Evolutionary conservation across 2,888 invertebrate species (phyloP).

Genomic region (Stenotaenia linearis): DNA sequence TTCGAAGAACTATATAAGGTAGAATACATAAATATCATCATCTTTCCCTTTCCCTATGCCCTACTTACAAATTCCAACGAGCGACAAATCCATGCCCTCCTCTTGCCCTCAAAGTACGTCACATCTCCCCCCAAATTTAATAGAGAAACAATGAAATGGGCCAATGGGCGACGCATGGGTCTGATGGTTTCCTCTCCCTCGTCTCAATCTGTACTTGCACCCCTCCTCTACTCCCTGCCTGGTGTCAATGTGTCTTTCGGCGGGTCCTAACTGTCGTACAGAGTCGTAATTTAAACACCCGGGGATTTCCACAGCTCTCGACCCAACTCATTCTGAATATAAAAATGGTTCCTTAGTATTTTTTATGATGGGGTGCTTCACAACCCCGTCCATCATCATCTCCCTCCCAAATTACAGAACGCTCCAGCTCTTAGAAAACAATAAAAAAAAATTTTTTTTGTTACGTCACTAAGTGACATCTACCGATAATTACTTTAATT

Average conservation of each 20-base stretch:
- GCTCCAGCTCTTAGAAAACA: not conserved
- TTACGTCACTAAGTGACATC: conserved; percentile 9
- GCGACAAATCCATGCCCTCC: conserved; percentile 16
- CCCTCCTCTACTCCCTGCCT: conserved; percentile 6
- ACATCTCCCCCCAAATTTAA: conserved; percentile 19
- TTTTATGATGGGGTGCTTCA: not conserved
- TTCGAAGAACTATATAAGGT: conserved; percentile 13
- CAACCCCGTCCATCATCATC: not conserved
- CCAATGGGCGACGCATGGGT: conserved; percentile 21
- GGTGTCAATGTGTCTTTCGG: conserved; percentile 23
- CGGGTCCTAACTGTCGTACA: conserved; percentile 16
- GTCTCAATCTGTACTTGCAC: conserved; percentile 19
- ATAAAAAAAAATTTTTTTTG: not conserved
- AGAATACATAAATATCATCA: conserved; percentile 8
- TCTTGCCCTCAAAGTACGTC: conserved; percentile 14
- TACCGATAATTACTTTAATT: conserved; percentile 18
- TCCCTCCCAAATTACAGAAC: conserved; percentile 1
- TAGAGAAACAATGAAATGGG: conserved; percentile 26
- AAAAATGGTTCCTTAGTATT: conserved; percentile 23
- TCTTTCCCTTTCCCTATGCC: not conserved
- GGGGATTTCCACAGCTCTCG: conserved; percentile 4
- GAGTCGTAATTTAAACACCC: conserved; percentile 24
- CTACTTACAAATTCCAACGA: conserved; percentile 10
- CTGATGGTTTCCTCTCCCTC: conserved; percentile 11
- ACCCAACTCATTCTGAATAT: conserved; percentile 16